Evolutionary conservation across 2,797 vertebrate genomes (phyloP), one percentile per base, ranked within the genome.

Genomic region (Arctocebus calabarensis): DNA sequence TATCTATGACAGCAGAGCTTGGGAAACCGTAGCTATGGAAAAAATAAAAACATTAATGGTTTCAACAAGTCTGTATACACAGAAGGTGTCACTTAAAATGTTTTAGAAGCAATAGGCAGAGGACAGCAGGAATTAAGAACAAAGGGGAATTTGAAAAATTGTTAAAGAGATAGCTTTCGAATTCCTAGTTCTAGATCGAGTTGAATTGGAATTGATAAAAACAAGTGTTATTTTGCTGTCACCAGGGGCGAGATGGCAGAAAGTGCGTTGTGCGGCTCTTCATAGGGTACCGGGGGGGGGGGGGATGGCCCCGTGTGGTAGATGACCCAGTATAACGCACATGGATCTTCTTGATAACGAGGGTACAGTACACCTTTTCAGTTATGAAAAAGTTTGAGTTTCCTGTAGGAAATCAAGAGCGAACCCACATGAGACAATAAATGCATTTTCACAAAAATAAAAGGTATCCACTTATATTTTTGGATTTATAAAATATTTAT

Each of bases 21-120:
- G 22, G 12, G 57, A 94, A 96, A 97, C 40, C 45, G 1, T 34
- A 71, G 4, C 20, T 84, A 25, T 71, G 59, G 5, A 77, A 55
- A 96, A 91, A 89, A 84, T 8, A 48, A 34, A 94, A 96, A 84
- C 45, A 7, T 59, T 61, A 37, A 97, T 87, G 11, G 4, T 45
- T 71, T 13, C 8, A 66, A 68, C 11, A 6, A 34, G 29, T 91
- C 74, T 97, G 17, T 57, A 94, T 79, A 37, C 0, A 25, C 11
- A 32, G 1, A 0, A 66, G 2, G 23, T 32, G 2, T 88, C 96
- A 96, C 52, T 84, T 94, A 91, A 91, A 85, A 52, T 37, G 8
- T 52, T 52, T 16, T 52, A 70, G 9, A 74, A n/a, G 19, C 27
- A 93, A 81, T 25, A 7, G 1, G 64, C 40, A 45, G 48, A 84